Evolutionary conservation across 2,797 vertebrate species (phyloP), one percentile per base, ranked within the genome.

Genomic region (Taeniopygia guttata): DNA sequence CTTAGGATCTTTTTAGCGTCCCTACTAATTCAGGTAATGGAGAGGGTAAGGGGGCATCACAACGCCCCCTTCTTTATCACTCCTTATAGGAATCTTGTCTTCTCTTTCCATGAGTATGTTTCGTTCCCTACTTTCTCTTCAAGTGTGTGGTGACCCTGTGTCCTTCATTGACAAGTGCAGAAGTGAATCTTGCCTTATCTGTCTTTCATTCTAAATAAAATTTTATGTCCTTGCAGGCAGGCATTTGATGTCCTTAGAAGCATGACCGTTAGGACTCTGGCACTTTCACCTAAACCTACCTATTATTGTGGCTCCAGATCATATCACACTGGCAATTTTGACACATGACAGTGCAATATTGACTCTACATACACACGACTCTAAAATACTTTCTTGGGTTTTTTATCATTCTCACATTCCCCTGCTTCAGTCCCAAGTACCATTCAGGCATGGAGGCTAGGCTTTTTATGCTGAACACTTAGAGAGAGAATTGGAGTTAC

Each of bases 351-450:
- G 62, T 30, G 27, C 11, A 64, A 21, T 56, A 75, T 56, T 64
- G 26, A n/a, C 7, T 77, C 13, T 16, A 29, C 16, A 26, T 36
- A 30, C 9, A 34, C 4, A 52, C 7, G 56, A 32, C 2, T 5
- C 5, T 60, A 38, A 64, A 55, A 55, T 18, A 5, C 3, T 2
- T 18, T 63, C 79, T 45, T 2, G 1, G 11, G 2, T 2, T 26
- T 30, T 56, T 85, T 54, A 36, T 40, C 17, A 46, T 58, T 72
- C 25, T 73, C 18, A 27, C 8, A 21, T 36, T 79, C 7, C 25
- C 7, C 8, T 51, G 4, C 16, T 73, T 77, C 45, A n/a, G 32
- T 52, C 16, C 17, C 29, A 72, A 18, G 20, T 67, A 22, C 58
- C n/a, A 32, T 38, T 72, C 17, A 29, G 25, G 11, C 19, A 43